A percentile compares a stretch with the other conserved stretches of the same genome.
These are phyloP conservation scores for Poecilia latipinna DNA, from an alignment of 2,113 vertebrate species.

Conservation along the genomic window DNA sequence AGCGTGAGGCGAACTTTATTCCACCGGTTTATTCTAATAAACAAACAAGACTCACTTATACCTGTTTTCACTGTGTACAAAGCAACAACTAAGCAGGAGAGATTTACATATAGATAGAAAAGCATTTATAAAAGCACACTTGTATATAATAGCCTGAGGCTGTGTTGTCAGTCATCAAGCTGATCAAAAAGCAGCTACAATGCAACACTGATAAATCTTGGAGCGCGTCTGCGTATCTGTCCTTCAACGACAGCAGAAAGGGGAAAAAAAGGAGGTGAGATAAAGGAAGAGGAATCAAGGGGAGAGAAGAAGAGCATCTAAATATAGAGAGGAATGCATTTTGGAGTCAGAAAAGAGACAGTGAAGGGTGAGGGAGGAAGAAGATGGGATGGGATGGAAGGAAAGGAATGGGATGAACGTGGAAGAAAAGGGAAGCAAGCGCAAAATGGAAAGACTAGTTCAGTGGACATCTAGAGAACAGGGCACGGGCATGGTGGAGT, in stretches of 20 bases:
- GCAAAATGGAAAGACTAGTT: slow-evolving; percentile 25
- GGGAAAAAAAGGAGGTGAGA: slow-evolving; percentile 65
- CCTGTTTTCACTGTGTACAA: not conserved
- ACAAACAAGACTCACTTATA: slow-evolving; percentile 39
- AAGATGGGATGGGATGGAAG: slow-evolving; percentile 12
- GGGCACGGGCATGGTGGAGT: slow-evolving; percentile 25
- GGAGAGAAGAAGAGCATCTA: slow-evolving; percentile 74
- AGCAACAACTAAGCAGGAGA: slow-evolving; percentile 23
- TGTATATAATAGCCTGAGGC: slow-evolving; percentile 67
- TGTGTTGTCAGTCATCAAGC: slow-evolving; percentile 73
- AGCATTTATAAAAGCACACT: slow-evolving; percentile 61
- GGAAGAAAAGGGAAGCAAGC: slow-evolving; percentile 34
- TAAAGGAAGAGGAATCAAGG: slow-evolving; percentile 74
- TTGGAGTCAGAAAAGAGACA: slow-evolving; percentile 72
- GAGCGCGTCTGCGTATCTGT: slow-evolving; percentile 62
- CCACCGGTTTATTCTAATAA: slow-evolving; percentile 40
- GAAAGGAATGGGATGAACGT: slow-evolving; percentile 17
- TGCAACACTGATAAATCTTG: slow-evolving; percentile 65
- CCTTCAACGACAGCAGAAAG: slow-evolving; percentile 63
- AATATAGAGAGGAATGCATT: slow-evolving; percentile 74
- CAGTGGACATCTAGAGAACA: slow-evolving; percentile 31
- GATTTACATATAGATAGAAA: slow-evolving; percentile 67
- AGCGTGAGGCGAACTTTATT: slow-evolving; percentile 50
- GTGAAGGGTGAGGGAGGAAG: slow-evolving; percentile 50
- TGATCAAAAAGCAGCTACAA: slow-evolving; percentile 71